Percentiles rank a stretch among this genome's conserved stretches.
Conservation (phyloP, 2,797 vertebrate genomes). For the Halcyon badia region DNA sequence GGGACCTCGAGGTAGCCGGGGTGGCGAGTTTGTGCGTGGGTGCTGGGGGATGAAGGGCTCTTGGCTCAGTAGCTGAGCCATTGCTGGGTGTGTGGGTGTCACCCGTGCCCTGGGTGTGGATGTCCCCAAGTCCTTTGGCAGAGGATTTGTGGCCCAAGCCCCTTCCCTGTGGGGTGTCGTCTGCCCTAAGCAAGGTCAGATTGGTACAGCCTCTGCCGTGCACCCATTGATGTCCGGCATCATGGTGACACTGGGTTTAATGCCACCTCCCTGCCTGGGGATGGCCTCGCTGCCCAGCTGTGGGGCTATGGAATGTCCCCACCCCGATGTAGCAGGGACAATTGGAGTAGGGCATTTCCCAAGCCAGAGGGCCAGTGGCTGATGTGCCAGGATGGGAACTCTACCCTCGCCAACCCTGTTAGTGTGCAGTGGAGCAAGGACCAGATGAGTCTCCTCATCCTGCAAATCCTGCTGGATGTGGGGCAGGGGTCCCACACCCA, state of each 20-base stretch:
- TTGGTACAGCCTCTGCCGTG: accelerated
- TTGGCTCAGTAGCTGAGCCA: accelerated
- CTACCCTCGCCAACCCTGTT: accelerated
- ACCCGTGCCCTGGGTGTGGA: accelerated
- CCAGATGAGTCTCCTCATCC: accelerated
- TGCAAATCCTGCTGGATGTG: background rate
- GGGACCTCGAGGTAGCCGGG: background rate
- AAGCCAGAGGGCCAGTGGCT: background rate
- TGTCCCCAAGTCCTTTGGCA: background rate
- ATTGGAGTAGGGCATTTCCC: accelerated
- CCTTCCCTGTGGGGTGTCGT: accelerated
- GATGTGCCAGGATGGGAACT: accelerated
- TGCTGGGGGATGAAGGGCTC: background rate
- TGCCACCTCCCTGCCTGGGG: background rate
- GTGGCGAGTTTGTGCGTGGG: accelerated
- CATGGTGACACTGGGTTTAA: accelerated
- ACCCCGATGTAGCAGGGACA: accelerated
- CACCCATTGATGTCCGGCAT: accelerated
- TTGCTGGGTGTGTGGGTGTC: background rate
- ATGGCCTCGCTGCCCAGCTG: accelerated
- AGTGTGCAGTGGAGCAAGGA: accelerated
- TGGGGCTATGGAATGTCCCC: background rate
- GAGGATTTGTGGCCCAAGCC: accelerated
- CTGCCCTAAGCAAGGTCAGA: background rate
- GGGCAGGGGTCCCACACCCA: background rate